These are phyloP conservation scores for Pachliopta kotzebuea DNA, from an alignment of 2,888 invertebrate genomes.

Conservation along the genomic window DNA sequence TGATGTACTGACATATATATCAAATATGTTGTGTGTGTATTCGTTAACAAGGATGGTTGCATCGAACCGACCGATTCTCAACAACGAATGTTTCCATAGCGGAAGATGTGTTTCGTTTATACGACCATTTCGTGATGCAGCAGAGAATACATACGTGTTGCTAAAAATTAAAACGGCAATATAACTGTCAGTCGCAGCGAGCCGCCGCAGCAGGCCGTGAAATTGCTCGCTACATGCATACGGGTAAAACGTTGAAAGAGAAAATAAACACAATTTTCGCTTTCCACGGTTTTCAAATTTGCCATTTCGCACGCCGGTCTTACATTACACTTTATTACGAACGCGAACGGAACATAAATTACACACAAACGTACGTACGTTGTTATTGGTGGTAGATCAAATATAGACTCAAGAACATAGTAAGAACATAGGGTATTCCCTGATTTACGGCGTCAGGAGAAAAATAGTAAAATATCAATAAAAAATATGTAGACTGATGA, in stretches of 20 bases:
- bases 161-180: conserved; percentile 12
- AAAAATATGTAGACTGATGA: no score
- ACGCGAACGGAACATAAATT: background rate
- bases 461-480: no score
- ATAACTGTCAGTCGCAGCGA: conserved; percentile 10
- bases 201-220: background rate
- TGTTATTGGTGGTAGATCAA: background rate
- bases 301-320: conserved; percentile 3
- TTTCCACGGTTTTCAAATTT: conserved; percentile 11
- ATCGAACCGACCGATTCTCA: background rate
- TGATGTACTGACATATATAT: background rate
- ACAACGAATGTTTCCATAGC: background rate
- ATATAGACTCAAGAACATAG: no score
- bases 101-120: background rate
- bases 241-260: conserved; percentile 1
- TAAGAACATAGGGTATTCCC: no score
- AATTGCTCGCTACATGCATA: conserved; percentile 21
- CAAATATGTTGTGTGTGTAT: background rate
- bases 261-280: conserved; percentile 19
- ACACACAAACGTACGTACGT: background rate
- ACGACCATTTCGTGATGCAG: background rate
- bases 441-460: no score
- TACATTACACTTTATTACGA: background rate
- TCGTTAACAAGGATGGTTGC: background rate
- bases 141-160: background rate